A percentile compares a stretch with the other conserved stretches of the same genome.
These are phyloP conservation scores for Catajapyx aquilonaris DNA, from an alignment of 1,140 invertebrate species.

Conservation along the genomic window DNA sequence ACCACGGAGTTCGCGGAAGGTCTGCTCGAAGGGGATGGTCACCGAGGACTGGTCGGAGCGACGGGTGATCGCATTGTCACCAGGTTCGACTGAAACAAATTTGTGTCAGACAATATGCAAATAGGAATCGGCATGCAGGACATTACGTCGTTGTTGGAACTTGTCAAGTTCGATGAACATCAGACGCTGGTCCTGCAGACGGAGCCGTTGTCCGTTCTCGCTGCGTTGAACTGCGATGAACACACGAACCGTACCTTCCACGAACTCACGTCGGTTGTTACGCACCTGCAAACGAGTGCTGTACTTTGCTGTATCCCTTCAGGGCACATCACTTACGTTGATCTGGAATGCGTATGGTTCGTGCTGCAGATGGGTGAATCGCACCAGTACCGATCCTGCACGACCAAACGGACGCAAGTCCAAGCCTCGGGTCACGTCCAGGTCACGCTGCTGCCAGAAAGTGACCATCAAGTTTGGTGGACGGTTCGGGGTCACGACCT, in stretches of 20 bases:
- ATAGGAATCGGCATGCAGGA: no score
- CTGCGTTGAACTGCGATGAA: slow-evolving; percentile 48
- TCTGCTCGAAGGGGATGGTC: slow-evolving; percentile 38
- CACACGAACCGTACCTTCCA: slow-evolving; percentile 47
- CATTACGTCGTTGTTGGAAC: slow-evolving; percentile 37
- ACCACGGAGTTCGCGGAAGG: slow-evolving; percentile 30
- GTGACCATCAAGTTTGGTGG: slow-evolving; percentile 25
- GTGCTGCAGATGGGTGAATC: slow-evolving; percentile 54
- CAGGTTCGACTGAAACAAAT: slow-evolving; percentile 24
- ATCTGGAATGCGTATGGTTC: slow-evolving; percentile 35
- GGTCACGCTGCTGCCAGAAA: slow-evolving; percentile 49
- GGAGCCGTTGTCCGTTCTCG: slow-evolving; percentile 37
- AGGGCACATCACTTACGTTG: no score
- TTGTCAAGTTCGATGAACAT: slow-evolving; percentile 61
- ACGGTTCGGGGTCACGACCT: slow-evolving; percentile 16
- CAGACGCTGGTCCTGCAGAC: slow-evolving; percentile 37
- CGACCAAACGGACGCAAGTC: slow-evolving; percentile 36
- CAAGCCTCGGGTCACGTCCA: slow-evolving; percentile 48
- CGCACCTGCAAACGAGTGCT: no score
- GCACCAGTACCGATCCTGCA: slow-evolving; percentile 40
- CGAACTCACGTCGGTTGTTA: slow-evolving; percentile 29
- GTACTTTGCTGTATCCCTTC: no score
- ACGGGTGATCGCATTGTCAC: slow-evolving; percentile 29
- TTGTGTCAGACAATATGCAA: no score
- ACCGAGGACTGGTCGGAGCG: slow-evolving; percentile 33